These are phyloP conservation scores for Mongoloraphidia duomilia DNA, from an alignment of 2,888 invertebrate genomes.

Conservation along the genomic window DNA sequence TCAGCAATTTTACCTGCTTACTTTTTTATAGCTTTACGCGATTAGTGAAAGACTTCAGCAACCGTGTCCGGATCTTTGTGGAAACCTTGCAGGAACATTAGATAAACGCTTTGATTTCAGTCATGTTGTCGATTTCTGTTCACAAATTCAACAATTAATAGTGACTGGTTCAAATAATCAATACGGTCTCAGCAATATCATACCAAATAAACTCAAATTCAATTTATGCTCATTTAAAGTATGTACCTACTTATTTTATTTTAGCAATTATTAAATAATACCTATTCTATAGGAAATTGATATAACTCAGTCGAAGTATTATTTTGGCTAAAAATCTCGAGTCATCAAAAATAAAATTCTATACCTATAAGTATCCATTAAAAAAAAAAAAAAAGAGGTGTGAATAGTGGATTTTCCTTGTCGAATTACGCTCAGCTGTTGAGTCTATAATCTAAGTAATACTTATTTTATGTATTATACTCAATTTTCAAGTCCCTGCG, in stretches of 20 bases:
- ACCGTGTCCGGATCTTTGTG: slow-evolving; percentile 52
- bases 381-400: too few relatives aligned
- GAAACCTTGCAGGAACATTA: slow-evolving; percentile 42
- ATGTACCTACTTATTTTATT: slow-evolving; percentile 7
- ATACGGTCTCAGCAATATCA: slow-evolving; percentile 71
- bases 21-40: slow-evolving; percentile 61
- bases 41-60: slow-evolving; percentile 76
- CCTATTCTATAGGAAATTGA: too few relatives aligned
- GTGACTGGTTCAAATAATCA: slow-evolving; percentile 51
- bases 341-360: too few relatives aligned
- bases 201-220: slow-evolving; percentile 63
- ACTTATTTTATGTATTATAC: too few relatives aligned
- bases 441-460: too few relatives aligned
- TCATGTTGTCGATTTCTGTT: slow-evolving; percentile 78
- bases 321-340: too few relatives aligned
- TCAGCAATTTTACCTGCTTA: slow-evolving; percentile 4
- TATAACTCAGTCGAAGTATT: too few relatives aligned
- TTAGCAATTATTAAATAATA: too few relatives aligned
- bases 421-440: too few relatives aligned
- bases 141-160: slow-evolving; percentile 52
- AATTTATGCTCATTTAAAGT: slow-evolving; percentile 74
- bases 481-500: too few relatives aligned
- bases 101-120: slow-evolving; percentile 79
- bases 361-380: too few relatives aligned
- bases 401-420: too few relatives aligned